A percentile compares a stretch with the other conserved stretches of the same genome.
These are phyloP conservation scores for Drosophila rufa DNA, from an alignment of 1,140 invertebrate species.

Conservation along the genomic window DNA sequence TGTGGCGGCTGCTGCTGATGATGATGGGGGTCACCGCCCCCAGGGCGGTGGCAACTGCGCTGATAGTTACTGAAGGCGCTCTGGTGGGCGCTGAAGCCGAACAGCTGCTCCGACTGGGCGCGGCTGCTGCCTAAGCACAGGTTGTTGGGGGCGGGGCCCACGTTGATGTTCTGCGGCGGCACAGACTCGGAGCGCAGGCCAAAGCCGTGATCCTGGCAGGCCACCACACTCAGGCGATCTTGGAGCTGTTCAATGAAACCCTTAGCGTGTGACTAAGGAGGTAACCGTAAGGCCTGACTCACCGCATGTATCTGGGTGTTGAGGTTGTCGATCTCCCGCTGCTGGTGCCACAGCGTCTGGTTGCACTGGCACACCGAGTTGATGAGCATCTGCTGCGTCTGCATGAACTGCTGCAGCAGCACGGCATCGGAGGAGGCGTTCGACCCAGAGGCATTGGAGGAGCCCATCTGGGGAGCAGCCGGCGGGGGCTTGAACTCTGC, in stretches of 20 bases:
- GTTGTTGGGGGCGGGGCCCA: conserved; percentile 64
- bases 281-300: conserved; percentile 1
- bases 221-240: conserved; percentile 63
- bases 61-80: conserved; percentile 79
- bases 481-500: conserved; percentile 30
- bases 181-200: conserved; percentile 76
- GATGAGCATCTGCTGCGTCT: conserved; percentile 88
- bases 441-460: conserved; percentile 60
- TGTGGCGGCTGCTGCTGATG: conserved; percentile 44
- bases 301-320: conserved; percentile 77
- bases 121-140: conserved; percentile 67
- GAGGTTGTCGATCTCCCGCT: conserved; percentile 86
- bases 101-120: conserved; percentile 80
- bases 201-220: conserved; percentile 62
- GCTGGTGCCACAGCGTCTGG: conserved; percentile 88
- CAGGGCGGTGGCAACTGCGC: conserved; percentile 61
- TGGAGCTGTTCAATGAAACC: conserved; percentile 57
- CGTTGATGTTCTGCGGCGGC: conserved; percentile 56
- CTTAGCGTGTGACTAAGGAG: neutral
- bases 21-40: conserved; percentile 43
- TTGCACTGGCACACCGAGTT: conserved; percentile 88
- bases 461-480: conserved; percentile 20
- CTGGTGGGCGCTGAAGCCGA: conserved; percentile 50
- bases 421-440: conserved; percentile 73
- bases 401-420: conserved; percentile 86